These are phyloP conservation scores for Cremastinae sp. DNA, from an alignment of 2,888 invertebrate genomes.

Conservation along the genomic window DNA sequence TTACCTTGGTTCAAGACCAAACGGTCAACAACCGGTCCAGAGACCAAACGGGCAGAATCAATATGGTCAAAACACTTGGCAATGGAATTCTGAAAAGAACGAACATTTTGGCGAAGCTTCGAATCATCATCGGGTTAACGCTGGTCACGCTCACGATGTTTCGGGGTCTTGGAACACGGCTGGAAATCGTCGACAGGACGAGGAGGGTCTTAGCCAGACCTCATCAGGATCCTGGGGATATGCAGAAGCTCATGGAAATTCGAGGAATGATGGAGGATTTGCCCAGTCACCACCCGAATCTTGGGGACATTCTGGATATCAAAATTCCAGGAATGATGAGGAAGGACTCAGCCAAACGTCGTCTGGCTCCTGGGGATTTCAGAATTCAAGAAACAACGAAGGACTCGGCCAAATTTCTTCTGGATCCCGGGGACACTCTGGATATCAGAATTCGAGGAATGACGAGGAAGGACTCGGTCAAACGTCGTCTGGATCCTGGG, in stretches of 20 bases:
- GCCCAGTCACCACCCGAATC: neutral
- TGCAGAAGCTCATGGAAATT: slow-evolving; percentile 1
- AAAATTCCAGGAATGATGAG: neutral
- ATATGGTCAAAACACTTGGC: neutral
- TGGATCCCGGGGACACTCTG: neutral
- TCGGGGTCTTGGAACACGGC: slow-evolving; percentile 24
- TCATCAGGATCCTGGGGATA: slow-evolving; percentile 21
- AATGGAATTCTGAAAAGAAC: slow-evolving; percentile 10
- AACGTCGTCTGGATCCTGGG: neutral
- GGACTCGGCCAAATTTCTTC: neutral
- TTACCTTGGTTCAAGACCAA: neutral
- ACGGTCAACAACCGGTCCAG: slow-evolving; percentile 4
- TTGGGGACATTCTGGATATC: neutral
- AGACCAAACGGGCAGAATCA: neutral
- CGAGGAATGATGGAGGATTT: neutral
- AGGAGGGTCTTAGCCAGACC: too few relatives aligned
- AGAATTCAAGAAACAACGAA: neutral
- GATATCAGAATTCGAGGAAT: neutral
- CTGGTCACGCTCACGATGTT: neutral
- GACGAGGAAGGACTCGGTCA: neutral
- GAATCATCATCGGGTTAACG: slow-evolving; percentile 16
- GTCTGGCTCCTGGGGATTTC: slow-evolving; percentile 22
- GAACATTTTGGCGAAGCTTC: slow-evolving; percentile 12
- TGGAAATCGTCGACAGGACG: neutral
- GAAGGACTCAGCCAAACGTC: too few relatives aligned